These are phyloP conservation scores for Drosophila nigritarsus DNA, from an alignment of 2,888 invertebrate species.

Conservation along the genomic window DNA sequence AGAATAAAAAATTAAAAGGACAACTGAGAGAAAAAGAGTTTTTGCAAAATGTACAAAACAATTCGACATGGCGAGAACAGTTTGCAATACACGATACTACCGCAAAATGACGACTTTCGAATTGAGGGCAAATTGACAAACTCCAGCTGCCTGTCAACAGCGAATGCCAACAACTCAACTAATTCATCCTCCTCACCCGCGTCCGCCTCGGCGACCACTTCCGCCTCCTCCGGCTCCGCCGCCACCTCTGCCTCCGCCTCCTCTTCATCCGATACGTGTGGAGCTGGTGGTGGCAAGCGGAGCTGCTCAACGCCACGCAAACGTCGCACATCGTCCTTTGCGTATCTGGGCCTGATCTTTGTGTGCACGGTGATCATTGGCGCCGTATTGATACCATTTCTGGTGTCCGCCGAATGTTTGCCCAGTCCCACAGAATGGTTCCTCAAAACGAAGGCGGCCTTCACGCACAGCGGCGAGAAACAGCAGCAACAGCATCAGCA, in stretches of 20 bases:
- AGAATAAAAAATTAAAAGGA: not conserved
- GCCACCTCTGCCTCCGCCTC: conserved; percentile 11
- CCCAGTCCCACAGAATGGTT: conserved; percentile 85
- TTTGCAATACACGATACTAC: conserved; percentile 90
- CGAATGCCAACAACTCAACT: conserved; percentile 82
- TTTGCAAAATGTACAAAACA: conserved; percentile 89
- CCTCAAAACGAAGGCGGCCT: conserved; percentile 81
- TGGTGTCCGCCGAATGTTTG: conserved; percentile 84
- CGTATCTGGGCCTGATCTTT: conserved; percentile 84
- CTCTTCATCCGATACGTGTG: conserved; percentile 7
- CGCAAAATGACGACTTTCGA: conserved; percentile 89
- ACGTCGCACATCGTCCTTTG: conserved; percentile 84
- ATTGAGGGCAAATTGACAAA: conserved; percentile 87
- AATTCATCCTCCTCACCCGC: conserved; percentile 75
- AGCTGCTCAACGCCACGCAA: conserved; percentile 47
- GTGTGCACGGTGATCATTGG: conserved; percentile 85
- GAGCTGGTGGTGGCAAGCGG: conserved; percentile 8
- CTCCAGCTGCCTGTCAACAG: conserved; percentile 84
- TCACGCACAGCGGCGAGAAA: conserved; percentile 62
- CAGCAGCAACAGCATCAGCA: conserved; percentile 10
- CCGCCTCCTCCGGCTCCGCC: conserved; percentile 64
- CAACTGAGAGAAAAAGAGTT: not conserved
- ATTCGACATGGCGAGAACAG: conserved; percentile 91
- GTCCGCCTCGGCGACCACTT: conserved; percentile 63
- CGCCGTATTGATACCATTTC: conserved; percentile 83